Evolutionary conservation across 2,113 vertebrate species (phyloP), one percentile per base, ranked within the genome.

Genomic region (Erythrocercus mccallii): DNA sequence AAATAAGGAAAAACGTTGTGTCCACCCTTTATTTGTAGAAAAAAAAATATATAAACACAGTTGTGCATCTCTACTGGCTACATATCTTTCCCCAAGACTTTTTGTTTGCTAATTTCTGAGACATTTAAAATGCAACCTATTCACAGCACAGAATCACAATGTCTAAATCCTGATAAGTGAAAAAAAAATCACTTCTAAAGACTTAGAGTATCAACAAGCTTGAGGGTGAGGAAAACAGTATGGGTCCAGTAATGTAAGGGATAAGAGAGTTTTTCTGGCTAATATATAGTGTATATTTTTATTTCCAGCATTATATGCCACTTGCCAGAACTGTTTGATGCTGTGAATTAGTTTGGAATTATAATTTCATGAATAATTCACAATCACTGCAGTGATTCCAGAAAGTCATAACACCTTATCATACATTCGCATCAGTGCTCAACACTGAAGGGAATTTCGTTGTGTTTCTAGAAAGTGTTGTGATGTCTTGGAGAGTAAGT

Each of bases 311-410:
- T 82, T 80, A 40, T 53, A 56, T 54, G 30, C 19, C 62, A 38
- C 81, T 90, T 95, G 79, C 87, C 90, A 92, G 78, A 88, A 88
- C 35, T 80, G 77, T 78, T 90, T 96, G 90, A 88, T 81, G 82
- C 62, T 74, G 74, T 83, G 85, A 96, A 77, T 96, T 94, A 86
- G 78, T 57, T 47, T 71, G 30, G 88, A 83, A 88, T 96, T 90
- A 68, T 95, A 95, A 94, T 96, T 94, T 90, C 79, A 95, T 96
- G 56, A 95, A 96, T 95, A 95, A 97, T 95, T 96, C 88, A 96
- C 54, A 71, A 33, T 81, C 31, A 74, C 44, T 88, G 64, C 79
- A 88, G 66, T 70, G 74, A 85, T 94, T 96, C 84, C 78, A 92
- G 72, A 95, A 93, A 96, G 56, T 47, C 62, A 19, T 92, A 91